Evolutionary conservation across 2,113 vertebrate genomes (phyloP).

Genomic region (Eulacestoma nigropectus): DNA sequence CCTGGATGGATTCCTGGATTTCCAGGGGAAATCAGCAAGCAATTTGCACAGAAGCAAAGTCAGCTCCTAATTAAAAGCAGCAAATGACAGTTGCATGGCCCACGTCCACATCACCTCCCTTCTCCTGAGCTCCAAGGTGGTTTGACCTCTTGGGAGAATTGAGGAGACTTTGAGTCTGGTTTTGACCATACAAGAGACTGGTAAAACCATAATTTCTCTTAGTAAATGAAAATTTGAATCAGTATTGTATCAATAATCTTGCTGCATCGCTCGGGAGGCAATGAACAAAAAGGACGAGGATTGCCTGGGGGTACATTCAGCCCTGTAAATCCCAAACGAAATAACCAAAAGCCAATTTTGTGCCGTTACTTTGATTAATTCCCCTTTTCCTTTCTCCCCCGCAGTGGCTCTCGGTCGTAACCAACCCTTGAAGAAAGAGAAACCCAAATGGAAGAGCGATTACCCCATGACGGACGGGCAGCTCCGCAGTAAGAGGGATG

Average conservation of each 20-base stretch:
- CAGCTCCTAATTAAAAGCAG: background rate
- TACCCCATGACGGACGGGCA: constrained; percentile 98
- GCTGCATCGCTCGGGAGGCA: background rate
- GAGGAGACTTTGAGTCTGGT: background rate
- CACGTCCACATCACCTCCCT: background rate
- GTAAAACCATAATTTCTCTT: background rate
- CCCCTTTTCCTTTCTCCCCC: background rate
- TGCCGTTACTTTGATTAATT: background rate
- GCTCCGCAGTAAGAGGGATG: constrained; percentile 94
- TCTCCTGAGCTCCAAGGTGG: accelerated
- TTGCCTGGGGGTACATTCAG: background rate
- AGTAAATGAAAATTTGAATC: accelerated
- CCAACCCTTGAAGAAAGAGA: constrained; percentile 95
- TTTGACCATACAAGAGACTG: background rate
- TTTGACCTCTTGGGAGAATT: background rate
- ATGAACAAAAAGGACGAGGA: no score
- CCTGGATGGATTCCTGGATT: background rate
- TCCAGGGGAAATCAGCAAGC: background rate
- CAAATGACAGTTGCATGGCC: background rate
- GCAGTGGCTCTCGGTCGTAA: constrained; percentile 95
- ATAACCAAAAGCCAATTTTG: background rate
- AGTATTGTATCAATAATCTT: accelerated
- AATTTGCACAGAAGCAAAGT: background rate
- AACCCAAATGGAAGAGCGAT: constrained; percentile 99
- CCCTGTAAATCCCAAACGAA: background rate